Evolutionary conservation across 2,113 vertebrate genomes (phyloP).

Genomic region (Sapajus apella): DNA sequence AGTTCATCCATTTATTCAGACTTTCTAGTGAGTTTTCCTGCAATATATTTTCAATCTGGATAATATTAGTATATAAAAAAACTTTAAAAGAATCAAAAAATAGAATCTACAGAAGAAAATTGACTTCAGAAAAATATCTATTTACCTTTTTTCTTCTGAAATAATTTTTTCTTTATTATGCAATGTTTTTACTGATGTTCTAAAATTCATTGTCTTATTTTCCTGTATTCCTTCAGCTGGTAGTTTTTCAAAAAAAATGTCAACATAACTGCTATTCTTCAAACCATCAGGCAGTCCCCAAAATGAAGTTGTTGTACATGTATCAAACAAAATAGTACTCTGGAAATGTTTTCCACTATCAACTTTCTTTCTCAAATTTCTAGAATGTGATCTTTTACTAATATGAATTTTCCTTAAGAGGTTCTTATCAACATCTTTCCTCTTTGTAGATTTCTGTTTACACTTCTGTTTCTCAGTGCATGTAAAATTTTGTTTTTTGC

Average conservation of each 20-base stretch:
- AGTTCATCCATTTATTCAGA: not conserved
- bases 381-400: constrained; percentile 20
- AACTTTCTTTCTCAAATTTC: constrained; percentile 31
- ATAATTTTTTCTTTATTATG: constrained; percentile 24
- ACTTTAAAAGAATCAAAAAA: constrained; percentile 23
- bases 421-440: not conserved
- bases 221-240: not conserved
- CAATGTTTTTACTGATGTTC: not conserved
- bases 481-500: constrained; percentile 3
- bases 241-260: not conserved
- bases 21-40: constrained; percentile 16
- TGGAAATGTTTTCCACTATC: not conserved
- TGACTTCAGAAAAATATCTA: not conserved
- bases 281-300: not conserved
- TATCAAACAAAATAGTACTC: not conserved
- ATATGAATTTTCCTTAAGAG: not conserved
- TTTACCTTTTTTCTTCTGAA: constrained; percentile 57
- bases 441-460: constrained; percentile 23
- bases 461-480: not conserved
- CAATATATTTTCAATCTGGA: not conserved
- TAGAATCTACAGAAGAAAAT: not conserved
- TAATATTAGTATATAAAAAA: constrained; percentile 5
- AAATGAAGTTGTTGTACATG: not conserved
- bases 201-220: constrained; percentile 4
- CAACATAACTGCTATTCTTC: not conserved